phyloP scores from a whole-genome alignment of 2,888 invertebrate genomes.

The Diaperis boleti region DNA sequence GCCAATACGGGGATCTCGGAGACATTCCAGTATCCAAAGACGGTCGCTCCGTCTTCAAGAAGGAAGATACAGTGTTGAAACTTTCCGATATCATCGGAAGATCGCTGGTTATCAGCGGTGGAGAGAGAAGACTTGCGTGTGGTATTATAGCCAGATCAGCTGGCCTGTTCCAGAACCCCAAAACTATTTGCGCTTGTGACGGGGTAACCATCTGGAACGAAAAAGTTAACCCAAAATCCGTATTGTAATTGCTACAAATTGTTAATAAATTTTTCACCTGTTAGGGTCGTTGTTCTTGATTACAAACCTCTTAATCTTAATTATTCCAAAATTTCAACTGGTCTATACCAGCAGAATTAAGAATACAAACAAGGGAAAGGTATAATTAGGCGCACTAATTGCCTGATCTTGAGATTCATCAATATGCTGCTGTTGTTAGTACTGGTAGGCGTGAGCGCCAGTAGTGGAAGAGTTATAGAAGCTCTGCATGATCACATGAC shows the following conservation, averaged over 20 bases:
- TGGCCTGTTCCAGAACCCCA: slow-evolving; percentile 87
- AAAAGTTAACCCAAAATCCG: slow-evolving; percentile 51
- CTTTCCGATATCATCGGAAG: slow-evolving; percentile 83
- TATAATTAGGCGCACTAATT: slow-evolving; percentile 16
- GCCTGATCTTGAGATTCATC: background rate
- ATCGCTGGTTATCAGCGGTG: slow-evolving; percentile 77
- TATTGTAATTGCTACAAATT: slow-evolving; percentile 27
- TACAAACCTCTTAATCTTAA: slow-evolving; percentile 25
- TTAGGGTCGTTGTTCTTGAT: slow-evolving; percentile 31
- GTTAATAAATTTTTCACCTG: slow-evolving; percentile 25
- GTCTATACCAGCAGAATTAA: slow-evolving; percentile 10
- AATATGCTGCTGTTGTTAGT: slow-evolving; percentile 16
- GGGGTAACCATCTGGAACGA: slow-evolving; percentile 93
- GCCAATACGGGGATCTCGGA: slow-evolving; percentile 77
- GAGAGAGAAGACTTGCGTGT: slow-evolving; percentile 75
- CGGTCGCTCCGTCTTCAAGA: slow-evolving; percentile 76
- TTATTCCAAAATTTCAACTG: slow-evolving; percentile 24
- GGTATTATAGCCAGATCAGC: slow-evolving; percentile 92
- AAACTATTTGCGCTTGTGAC: slow-evolving; percentile 91
- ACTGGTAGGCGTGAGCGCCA: background rate
- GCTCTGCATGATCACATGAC: slow-evolving; percentile 64
- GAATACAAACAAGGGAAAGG: slow-evolving; percentile 13
- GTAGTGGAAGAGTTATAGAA: slow-evolving; percentile 38
- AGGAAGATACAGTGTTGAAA: slow-evolving; percentile 72
- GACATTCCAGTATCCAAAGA: slow-evolving; percentile 71